Conservation (phyloP, 2,113 vertebrate genomes). For the Oryzias celebensis region DNA sequence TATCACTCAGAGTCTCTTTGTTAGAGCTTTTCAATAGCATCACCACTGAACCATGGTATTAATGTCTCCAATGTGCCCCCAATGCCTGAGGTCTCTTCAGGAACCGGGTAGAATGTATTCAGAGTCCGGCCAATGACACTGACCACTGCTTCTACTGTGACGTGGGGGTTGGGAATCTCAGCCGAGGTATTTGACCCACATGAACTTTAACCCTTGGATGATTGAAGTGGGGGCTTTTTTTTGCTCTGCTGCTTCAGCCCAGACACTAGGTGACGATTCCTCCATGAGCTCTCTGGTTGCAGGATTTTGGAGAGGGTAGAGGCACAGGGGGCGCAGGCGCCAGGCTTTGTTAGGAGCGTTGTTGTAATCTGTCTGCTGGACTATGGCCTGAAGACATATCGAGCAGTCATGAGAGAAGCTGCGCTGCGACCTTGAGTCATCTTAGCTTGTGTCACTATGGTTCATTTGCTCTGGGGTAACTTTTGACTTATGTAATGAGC, state of each 20-base stretch:
- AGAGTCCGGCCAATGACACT: constrained; percentile 67
- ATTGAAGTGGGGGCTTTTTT: constrained; percentile 78
- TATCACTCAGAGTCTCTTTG: constrained; percentile 59
- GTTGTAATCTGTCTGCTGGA: constrained; percentile 71
- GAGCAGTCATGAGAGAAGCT: constrained; percentile 58
- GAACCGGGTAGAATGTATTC: constrained; percentile 46
- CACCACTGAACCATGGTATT: constrained; percentile 50
- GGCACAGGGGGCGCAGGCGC: constrained; percentile 58
- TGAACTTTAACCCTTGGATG: constrained; percentile 70
- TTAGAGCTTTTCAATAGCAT: constrained; percentile 53
- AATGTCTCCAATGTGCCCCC: constrained; percentile 47
- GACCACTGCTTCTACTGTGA: constrained; percentile 74
- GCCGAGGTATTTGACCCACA: constrained; percentile 78
- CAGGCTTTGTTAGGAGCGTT: constrained; percentile 64
- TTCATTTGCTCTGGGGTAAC: constrained; percentile 41
- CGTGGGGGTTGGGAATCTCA: constrained; percentile 61
- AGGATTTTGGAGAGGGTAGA: constrained; percentile 57
- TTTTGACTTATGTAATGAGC: constrained; percentile 59
- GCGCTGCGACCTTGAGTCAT: constrained; percentile 68
- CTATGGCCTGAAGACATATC: constrained; percentile 63
- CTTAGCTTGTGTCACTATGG: constrained; percentile 48
- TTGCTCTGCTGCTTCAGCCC: constrained; percentile 69
- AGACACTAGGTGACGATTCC: constrained; percentile 79
- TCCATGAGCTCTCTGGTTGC: constrained; percentile 77
- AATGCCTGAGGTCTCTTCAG: constrained; percentile 36